Evolutionary conservation across 2,797 vertebrate species (phyloP).

Genomic region (Leptatherina wallacei): DNA sequence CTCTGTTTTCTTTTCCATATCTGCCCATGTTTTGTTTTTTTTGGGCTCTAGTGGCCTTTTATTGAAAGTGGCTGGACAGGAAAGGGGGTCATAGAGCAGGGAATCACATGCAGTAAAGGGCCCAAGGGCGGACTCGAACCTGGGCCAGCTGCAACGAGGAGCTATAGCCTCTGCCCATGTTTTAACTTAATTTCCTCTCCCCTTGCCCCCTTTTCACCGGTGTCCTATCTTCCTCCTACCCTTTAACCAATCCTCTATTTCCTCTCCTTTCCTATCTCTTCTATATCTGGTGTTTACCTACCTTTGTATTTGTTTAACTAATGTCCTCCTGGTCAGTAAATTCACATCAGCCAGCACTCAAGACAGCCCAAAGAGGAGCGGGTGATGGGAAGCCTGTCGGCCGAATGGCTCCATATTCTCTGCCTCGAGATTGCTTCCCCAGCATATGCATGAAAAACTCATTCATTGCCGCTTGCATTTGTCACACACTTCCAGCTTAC

Average conservation of each 20-base stretch:
- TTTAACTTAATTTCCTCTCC: slow-evolving; percentile 1
- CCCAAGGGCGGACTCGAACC: too few relatives aligned
- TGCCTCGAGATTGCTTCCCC: slow-evolving; percentile 45
- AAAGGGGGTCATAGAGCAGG: too few relatives aligned
- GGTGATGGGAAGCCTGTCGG: slow-evolving; percentile 61
- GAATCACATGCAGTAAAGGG: too few relatives aligned
- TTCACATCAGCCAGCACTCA: slow-evolving; percentile 59
- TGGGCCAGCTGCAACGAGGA: too few relatives aligned
- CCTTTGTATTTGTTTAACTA: slow-evolving; percentile 70
- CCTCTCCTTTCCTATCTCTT: neutral
- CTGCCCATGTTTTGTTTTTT: too few relatives aligned
- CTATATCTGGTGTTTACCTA: slow-evolving; percentile 56
- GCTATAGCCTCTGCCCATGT: too few relatives aligned
- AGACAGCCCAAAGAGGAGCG: slow-evolving; percentile 65
- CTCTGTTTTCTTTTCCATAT: neutral
- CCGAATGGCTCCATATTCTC: slow-evolving; percentile 62
- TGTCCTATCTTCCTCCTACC: neutral
- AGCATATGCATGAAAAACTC: slow-evolving; percentile 55
- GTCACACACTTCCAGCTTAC: slow-evolving; percentile 42
- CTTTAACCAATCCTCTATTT: neutral
- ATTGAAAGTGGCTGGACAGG: too few relatives aligned
- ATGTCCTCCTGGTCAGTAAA: slow-evolving; percentile 62
- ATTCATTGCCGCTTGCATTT: slow-evolving; percentile 52
- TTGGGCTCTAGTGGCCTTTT: too few relatives aligned
- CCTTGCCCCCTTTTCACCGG: neutral